These are phyloP conservation scores for Bovichtus variegatus DNA, from an alignment of 2,797 vertebrate genomes.

Conservation along the genomic window DNA sequence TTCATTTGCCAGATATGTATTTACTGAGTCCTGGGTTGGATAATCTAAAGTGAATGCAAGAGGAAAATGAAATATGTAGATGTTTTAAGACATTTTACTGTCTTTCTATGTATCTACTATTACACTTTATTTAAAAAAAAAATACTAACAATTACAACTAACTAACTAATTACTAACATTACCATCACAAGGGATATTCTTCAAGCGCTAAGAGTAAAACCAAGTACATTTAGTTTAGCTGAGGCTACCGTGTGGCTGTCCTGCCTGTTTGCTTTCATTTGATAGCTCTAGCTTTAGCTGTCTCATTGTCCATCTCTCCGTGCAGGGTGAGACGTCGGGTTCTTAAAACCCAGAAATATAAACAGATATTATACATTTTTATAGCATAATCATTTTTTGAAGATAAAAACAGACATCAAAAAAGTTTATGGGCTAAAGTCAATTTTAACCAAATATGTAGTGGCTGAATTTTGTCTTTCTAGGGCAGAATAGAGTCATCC, in stretches of 20 bases:
- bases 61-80: too few relatives aligned
- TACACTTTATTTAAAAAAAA: neutral
- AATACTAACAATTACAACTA: neutral
- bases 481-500: neutral
- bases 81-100: neutral
- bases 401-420: conserved; percentile 1
- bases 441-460: neutral
- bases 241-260: neutral
- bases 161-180: neutral
- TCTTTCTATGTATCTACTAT: neutral
- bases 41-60: neutral
- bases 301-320: neutral
- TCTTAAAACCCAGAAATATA: neutral
- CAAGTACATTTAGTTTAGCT: neutral
- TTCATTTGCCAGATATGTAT: neutral
- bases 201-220: neutral
- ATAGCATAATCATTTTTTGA: neutral
- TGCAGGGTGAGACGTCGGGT: neutral
- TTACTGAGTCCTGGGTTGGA: neutral
- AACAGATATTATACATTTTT: neutral
- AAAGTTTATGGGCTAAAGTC: neutral
- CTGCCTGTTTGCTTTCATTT: neutral
- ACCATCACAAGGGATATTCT: neutral
- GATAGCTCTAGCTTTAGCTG: neutral
- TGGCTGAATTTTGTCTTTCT: neutral